Evolutionary conservation across 2,888 invertebrate species (phyloP).

Genomic region (Psococerastis gibbosa): DNA sequence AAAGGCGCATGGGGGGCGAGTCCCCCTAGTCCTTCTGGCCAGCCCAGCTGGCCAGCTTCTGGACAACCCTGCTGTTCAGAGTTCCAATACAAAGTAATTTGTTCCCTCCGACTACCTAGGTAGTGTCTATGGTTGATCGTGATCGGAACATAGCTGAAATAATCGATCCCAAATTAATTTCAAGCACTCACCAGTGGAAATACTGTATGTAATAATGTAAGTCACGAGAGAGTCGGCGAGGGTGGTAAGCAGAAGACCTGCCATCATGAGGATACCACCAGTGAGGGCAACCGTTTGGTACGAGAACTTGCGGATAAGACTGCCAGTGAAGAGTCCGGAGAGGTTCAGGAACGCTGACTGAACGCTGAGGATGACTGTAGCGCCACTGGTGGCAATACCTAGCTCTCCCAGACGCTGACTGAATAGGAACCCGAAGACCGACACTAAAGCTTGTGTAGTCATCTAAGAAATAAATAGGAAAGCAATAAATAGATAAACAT

Average conservation of each 20-base stretch:
- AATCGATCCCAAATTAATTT: no score
- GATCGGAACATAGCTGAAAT: no score
- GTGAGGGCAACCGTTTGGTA: conserved; percentile 32
- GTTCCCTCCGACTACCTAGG: no score
- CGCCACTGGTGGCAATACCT: conserved; percentile 41
- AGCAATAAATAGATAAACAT: background rate
- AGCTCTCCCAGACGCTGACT: conserved; percentile 39
- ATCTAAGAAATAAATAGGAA: conserved; percentile 13
- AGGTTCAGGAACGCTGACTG: conserved; percentile 44
- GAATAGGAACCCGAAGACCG: conserved; percentile 40
- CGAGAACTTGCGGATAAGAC: conserved; percentile 35
- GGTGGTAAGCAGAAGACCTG: conserved; percentile 32
- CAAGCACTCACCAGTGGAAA: conserved; percentile 29
- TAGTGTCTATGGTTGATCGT: no score
- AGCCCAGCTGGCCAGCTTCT: no score
- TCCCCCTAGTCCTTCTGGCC: no score
- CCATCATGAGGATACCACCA: conserved; percentile 31
- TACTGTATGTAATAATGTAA: conserved; percentile 33
- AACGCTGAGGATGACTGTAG: conserved; percentile 44
- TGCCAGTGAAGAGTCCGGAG: conserved; percentile 47
- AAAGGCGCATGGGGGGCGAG: no score
- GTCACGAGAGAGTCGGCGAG: conserved; percentile 31
- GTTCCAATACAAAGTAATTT: no score
- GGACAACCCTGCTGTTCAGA: no score
- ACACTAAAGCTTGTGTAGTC: conserved; percentile 12